Evolutionary conservation across 1,140 invertebrate species (phyloP).

Genomic region (Drosophila pseudoananassae): DNA sequence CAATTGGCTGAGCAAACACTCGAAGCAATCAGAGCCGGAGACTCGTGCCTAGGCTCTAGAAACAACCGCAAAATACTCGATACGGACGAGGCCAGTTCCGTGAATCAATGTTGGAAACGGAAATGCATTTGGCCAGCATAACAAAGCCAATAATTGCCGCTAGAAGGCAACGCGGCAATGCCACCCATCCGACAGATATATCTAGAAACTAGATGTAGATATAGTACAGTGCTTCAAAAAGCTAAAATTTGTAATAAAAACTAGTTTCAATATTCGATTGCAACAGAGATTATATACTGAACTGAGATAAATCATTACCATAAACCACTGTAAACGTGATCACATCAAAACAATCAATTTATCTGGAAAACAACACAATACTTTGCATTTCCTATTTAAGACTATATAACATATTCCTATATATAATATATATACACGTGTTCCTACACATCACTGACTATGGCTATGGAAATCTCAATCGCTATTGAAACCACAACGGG

Average conservation of each 20-base stretch:
- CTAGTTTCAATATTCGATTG: background rate
- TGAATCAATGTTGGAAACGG: constrained; percentile 72
- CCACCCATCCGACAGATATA: constrained; percentile 44
- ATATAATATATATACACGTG: no score
- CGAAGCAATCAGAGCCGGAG: constrained; percentile 8
- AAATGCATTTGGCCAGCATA: constrained; percentile 62
- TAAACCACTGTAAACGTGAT: constrained; percentile 15
- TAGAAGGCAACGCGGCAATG: constrained; percentile 67
- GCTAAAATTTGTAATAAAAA: background rate
- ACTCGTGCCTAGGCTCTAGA: background rate
- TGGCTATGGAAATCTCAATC: background rate
- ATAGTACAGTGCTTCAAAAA: constrained; percentile 13
- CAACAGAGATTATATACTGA: background rate
- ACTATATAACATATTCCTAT: background rate
- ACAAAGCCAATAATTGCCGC: constrained; percentile 70
- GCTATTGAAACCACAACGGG: background rate
- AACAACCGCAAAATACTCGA: constrained; percentile 1
- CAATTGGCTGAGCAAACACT: constrained; percentile 33
- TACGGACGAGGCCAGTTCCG: constrained; percentile 69
- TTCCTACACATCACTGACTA: constrained; percentile 2
- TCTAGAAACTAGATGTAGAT: background rate
- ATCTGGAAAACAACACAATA: constrained; percentile 16
- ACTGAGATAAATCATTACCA: constrained; percentile 6
- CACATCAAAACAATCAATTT: constrained; percentile 3
- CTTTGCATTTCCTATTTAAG: constrained; percentile 17